phyloP scores from a whole-genome alignment of 2,113 vertebrate species.

The Eurystomus gularis region DNA sequence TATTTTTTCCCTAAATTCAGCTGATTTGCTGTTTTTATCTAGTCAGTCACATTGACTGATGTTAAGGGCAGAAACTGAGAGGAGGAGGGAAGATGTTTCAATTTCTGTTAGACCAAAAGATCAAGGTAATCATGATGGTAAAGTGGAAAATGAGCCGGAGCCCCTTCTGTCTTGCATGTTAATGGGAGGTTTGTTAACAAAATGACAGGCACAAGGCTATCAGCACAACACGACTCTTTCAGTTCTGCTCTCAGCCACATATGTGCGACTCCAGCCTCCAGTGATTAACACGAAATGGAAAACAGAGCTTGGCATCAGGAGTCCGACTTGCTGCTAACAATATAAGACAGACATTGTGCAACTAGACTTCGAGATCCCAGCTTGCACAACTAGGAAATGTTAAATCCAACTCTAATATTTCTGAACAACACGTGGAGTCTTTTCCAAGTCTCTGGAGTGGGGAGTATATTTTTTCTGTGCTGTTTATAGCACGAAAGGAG shows the following conservation, averaged over 20 bases:
- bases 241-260: slow-evolving; percentile 13
- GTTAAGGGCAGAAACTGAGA: not conserved
- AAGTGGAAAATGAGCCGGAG: slow-evolving; percentile 30
- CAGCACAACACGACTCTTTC: not conserved
- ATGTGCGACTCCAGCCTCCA: slow-evolving; percentile 16
- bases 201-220: not conserved
- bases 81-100: not conserved
- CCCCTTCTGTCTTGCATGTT: slow-evolving; percentile 12
- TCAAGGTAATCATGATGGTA: not conserved
- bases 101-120: slow-evolving; percentile 19
- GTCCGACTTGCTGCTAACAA: not conserved
- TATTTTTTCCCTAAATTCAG: not conserved
- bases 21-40: not conserved
- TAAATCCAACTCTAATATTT: not conserved
- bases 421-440: not conserved
- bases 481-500: not conserved
- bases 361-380: not conserved
- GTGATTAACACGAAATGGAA: not conserved
- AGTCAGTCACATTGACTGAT: not conserved
- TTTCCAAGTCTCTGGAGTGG: not conserved
- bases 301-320: not conserved
- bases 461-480: not conserved
- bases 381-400: not conserved
- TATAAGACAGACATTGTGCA: not conserved
- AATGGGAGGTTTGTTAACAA: slow-evolving; percentile 46